phyloP scores from a whole-genome alignment of 2,888 invertebrate genomes.

The Argyresthia goedartella region DNA sequence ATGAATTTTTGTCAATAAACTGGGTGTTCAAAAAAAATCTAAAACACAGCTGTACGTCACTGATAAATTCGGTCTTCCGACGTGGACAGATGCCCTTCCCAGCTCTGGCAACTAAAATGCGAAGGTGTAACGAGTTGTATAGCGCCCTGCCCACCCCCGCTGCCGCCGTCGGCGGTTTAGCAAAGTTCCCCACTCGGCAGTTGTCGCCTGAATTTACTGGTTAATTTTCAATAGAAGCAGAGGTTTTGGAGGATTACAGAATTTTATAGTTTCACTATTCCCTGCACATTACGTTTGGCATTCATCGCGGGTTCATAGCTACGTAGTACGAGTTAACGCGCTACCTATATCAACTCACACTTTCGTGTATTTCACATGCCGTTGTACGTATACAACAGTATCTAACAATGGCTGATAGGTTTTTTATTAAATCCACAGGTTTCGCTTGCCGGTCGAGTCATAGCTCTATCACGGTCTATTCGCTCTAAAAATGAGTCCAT shows the following conservation, averaged over 20 bases:
- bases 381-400: no score
- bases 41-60: not conserved
- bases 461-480: no score
- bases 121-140: slow-evolving; percentile 43
- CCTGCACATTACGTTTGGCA: slow-evolving; percentile 27
- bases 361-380: no score
- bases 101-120: not conserved
- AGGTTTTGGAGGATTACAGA: slow-evolving; percentile 42
- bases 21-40: no score
- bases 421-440: no score
- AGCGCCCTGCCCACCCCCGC: slow-evolving; percentile 13
- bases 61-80: not conserved
- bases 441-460: no score
- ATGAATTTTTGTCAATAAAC: not conserved
- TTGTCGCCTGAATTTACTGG: slow-evolving; percentile 68
- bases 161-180: slow-evolving; percentile 57
- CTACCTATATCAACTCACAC: no score
- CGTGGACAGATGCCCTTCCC: not conserved
- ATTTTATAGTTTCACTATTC: slow-evolving; percentile 43
- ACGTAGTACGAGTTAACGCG: no score
- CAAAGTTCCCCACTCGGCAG: slow-evolving; percentile 59
- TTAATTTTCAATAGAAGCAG: slow-evolving; percentile 61
- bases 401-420: no score
- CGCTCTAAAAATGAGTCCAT: no score
- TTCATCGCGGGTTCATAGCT: no score